These are phyloP conservation scores for Galbula dea DNA, from an alignment of 2,113 vertebrate species.

Conservation along the genomic window DNA sequence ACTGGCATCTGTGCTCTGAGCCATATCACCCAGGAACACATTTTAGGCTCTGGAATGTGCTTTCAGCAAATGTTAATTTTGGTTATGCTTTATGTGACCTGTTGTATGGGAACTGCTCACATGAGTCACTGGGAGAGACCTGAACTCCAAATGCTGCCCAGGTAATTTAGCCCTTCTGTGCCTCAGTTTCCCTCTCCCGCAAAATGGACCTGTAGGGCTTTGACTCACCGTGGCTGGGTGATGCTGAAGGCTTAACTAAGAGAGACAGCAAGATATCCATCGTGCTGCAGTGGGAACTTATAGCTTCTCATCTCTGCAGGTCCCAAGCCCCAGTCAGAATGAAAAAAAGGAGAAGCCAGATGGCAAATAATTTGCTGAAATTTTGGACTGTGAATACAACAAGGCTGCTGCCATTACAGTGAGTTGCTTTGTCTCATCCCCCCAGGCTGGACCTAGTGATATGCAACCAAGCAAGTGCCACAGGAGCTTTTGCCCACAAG, in stretches of 20 bases:
- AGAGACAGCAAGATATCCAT: background rate
- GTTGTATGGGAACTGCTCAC: background rate
- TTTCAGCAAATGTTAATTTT: background rate
- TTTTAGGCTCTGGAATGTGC: background rate
- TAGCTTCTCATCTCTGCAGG: background rate
- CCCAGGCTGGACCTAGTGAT: background rate
- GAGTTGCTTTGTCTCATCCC: background rate
- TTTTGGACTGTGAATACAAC: background rate
- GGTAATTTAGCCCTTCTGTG: background rate
- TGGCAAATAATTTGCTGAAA: background rate
- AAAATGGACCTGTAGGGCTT: background rate
- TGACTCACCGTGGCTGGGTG: background rate
- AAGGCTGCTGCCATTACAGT: background rate
- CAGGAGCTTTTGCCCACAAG: background rate
- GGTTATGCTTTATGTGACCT: background rate
- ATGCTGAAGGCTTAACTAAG: background rate
- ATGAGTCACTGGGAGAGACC: background rate
- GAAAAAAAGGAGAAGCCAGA: background rate
- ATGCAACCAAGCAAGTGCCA: background rate
- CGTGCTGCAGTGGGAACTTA: background rate
- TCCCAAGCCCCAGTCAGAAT: rapidly evolving
- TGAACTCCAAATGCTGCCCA: background rate
- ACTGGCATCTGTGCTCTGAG: background rate
- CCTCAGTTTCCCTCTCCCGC: background rate
- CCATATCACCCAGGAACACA: background rate